These are phyloP conservation scores for Malacosoma neustria DNA, from an alignment of 2,888 invertebrate genomes.

Conservation along the genomic window DNA sequence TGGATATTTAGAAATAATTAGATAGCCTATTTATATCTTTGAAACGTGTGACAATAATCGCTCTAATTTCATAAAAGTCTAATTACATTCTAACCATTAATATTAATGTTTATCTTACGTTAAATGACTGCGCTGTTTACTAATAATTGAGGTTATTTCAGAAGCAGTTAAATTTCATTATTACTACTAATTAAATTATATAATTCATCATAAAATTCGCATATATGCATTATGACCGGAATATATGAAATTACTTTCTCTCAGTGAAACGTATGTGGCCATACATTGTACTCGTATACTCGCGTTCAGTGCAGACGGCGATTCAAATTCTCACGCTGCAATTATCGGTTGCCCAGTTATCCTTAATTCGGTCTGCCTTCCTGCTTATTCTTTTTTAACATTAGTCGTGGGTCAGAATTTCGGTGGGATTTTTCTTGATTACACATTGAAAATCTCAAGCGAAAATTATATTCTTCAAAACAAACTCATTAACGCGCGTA, in stretches of 20 bases:
- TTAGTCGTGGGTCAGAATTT: too few relatives aligned
- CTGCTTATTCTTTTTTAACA: slow-evolving; percentile 44
- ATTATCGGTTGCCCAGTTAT: slow-evolving; percentile 65
- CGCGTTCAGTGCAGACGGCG: slow-evolving; percentile 9
- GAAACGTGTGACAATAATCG: too few relatives aligned
- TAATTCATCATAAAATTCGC: background rate
- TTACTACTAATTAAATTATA: background rate
- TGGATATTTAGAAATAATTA: too few relatives aligned
- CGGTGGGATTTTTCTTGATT: too few relatives aligned
- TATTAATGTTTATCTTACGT: too few relatives aligned
- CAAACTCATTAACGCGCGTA: too few relatives aligned
- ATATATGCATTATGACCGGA: background rate
- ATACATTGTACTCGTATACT: slow-evolving; percentile 17
- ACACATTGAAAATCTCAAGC: slow-evolving; percentile 25
- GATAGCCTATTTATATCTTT: too few relatives aligned
- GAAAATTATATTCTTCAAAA: too few relatives aligned
- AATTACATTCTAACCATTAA: too few relatives aligned
- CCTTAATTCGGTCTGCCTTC: slow-evolving; percentile 52
- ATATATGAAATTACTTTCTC: slow-evolving; percentile 2
- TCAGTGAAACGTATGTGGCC: background rate
- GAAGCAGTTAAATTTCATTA: background rate
- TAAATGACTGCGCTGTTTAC: too few relatives aligned
- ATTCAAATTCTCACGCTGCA: slow-evolving; percentile 57
- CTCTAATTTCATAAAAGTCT: too few relatives aligned
- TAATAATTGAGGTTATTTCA: too few relatives aligned